Percentiles rank a stretch among this genome's conserved stretches.
Evolutionary conservation across 2,888 invertebrate genomes (phyloP).

Genomic region (Bhutanitis thaidina): DNA sequence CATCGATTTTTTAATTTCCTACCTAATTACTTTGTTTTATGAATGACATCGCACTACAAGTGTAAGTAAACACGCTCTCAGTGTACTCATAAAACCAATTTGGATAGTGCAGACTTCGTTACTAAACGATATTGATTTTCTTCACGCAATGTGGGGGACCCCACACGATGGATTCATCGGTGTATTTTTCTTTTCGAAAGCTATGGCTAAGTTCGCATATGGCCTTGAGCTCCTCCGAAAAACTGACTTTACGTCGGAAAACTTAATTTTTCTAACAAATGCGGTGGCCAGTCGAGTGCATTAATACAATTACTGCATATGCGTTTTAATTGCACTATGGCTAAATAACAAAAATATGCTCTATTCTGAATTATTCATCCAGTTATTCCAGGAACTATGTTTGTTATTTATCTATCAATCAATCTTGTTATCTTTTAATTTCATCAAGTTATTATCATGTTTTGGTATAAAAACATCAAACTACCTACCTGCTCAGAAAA

Average conservation of each 20-base stretch:
- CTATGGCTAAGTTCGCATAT: conserved; percentile 36
- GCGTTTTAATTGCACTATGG: conserved; percentile 25
- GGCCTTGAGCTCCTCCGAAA: conserved; percentile 30
- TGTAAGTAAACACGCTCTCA: conserved; percentile 31
- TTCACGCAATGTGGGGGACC: conserved; percentile 23
- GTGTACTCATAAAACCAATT: conserved; percentile 24
- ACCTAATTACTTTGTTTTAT: conserved; percentile 61
- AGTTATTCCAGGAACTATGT: no score
- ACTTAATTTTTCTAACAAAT: conserved; percentile 40
- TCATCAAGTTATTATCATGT: no score
- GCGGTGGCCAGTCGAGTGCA: conserved; percentile 49
- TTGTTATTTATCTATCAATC: no score
- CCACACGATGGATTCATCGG: conserved; percentile 29
- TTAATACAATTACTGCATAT: conserved; percentile 28
- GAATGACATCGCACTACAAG: conserved; percentile 58
- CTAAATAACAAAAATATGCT: conserved; percentile 30
- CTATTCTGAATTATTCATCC: no score
- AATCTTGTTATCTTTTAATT: no score
- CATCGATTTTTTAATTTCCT: conserved; percentile 67
- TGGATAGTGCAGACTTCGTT: conserved; percentile 23
- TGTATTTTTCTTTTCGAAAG: conserved; percentile 17
- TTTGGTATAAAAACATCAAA: no score
- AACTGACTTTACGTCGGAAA: conserved; percentile 29
- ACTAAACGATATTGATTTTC: conserved; percentile 42
- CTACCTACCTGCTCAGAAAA: no score